Percentiles rank a stretch among this genome's conserved stretches.
phyloP scores from a whole-genome alignment of 2,797 vertebrate genomes.

The Acridotheres tristis region DNA sequence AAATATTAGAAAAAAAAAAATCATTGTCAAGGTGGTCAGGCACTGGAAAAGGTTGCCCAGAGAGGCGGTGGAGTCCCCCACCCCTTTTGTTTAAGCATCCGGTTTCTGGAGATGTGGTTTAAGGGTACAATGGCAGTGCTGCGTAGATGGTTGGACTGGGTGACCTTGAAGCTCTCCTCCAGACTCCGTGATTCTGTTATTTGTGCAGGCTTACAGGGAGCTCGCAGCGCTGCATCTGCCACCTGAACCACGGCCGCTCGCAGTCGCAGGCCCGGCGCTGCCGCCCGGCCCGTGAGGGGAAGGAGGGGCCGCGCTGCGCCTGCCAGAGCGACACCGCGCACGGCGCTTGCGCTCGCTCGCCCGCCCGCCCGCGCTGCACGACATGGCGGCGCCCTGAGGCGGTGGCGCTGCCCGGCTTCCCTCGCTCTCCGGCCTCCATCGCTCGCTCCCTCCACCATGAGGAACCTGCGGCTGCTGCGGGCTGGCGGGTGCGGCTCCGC shows the following conservation, averaged over 20 bases:
- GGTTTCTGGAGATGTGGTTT: background rate
- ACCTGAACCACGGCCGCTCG: accelerated
- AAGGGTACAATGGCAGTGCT: background rate
- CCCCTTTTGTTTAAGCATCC: background rate
- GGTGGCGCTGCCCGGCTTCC: accelerated
- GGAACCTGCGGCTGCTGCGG: slow-evolving; percentile 87
- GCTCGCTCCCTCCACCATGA: slow-evolving; percentile 73
- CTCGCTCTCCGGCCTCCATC: background rate
- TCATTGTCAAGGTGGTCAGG: background rate
- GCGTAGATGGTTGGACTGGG: no score
- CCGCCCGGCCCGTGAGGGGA: accelerated
- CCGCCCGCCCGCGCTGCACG: background rate
- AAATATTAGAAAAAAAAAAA: background rate
- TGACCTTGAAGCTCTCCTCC: background rate
- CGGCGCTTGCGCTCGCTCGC: background rate
- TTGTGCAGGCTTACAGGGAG: no score
- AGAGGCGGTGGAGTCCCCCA: background rate
- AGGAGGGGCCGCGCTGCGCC: background rate
- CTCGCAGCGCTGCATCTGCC: accelerated
- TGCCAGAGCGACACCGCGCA: background rate
- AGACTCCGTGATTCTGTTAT: background rate
- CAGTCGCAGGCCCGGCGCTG: accelerated
- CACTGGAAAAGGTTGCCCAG: background rate
- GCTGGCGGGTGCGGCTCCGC: slow-evolving; percentile 58
- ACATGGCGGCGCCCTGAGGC: background rate